Evolutionary conservation across 2,888 invertebrate species (phyloP).

Genomic region (Eueremaeus valkanovi): DNA sequence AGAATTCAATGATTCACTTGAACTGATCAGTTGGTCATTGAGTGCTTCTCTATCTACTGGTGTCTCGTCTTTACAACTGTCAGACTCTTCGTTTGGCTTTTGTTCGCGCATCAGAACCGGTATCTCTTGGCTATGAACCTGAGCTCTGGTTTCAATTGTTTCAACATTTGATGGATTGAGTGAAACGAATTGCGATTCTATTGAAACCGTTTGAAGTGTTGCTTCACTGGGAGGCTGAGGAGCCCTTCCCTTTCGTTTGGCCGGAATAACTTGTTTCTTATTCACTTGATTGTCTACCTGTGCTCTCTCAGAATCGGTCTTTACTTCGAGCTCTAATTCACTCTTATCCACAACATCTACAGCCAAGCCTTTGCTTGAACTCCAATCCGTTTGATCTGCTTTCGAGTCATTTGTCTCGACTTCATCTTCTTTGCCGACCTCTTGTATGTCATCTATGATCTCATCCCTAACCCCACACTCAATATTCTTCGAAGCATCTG

Average conservation of each 20-base stretch:
- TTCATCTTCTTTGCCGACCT: too few relatives aligned
- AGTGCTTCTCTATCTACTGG: neutral
- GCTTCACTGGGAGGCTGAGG: constrained; percentile 47
- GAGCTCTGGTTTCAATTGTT: constrained; percentile 42
- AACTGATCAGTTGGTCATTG: neutral
- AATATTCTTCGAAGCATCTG: too few relatives aligned
- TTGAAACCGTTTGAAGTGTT: constrained; percentile 38
- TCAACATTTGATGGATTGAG: neutral
- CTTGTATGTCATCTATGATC: too few relatives aligned
- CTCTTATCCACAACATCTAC: neutral
- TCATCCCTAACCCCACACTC: too few relatives aligned
- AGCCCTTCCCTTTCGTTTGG: constrained; percentile 48
- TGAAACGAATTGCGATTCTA: neutral
- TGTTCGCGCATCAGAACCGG: constrained; percentile 56
- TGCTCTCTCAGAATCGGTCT: neutral
- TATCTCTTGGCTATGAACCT: constrained; percentile 42
- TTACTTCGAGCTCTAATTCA: neutral
- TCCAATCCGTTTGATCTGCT: neutral
- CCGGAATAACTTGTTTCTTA: neutral
- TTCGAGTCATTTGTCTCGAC: neutral
- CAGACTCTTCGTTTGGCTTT: constrained; percentile 59
- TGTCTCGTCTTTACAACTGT: constrained; percentile 67
- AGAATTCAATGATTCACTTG: neutral
- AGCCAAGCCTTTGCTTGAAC: neutral
- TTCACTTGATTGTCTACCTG: neutral